A percentile compares a stretch with the other conserved stretches of the same genome.
These are phyloP conservation scores for Peromyscus attwateri DNA, from an alignment of 2,797 vertebrate species.

Conservation along the genomic window DNA sequence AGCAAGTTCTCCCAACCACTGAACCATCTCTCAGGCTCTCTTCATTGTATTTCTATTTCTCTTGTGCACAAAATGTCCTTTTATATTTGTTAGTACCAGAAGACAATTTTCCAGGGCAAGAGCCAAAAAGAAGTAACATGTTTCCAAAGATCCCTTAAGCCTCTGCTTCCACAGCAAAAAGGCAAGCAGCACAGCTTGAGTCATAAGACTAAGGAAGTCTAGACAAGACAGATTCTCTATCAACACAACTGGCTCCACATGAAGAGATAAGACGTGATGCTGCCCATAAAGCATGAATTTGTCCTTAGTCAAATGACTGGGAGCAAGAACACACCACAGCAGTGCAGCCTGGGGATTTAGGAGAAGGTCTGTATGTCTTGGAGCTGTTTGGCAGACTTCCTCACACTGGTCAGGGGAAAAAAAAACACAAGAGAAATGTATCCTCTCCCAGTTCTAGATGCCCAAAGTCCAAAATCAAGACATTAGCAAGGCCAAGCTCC, in stretches of 20 bases:
- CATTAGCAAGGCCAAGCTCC: not conserved
- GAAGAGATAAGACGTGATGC: not conserved
- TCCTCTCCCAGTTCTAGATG: not conserved
- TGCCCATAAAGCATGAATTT: not conserved
- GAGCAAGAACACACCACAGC: not conserved
- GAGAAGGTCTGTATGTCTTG: not conserved
- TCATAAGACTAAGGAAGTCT: not conserved
- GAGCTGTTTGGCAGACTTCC: not conserved
- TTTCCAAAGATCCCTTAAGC: slow-evolving; percentile 18
- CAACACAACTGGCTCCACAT: not conserved
- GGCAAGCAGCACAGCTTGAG: not conserved
- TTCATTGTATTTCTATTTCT: not conserved
- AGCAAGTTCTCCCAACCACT: not conserved
- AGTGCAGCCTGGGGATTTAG: not conserved
- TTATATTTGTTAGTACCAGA: slow-evolving; percentile 3
- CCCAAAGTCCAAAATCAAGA: not conserved
- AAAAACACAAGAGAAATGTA: not conserved
- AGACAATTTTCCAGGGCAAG: slow-evolving; percentile 39
- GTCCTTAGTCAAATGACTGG: not conserved
- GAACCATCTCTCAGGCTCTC: not conserved
- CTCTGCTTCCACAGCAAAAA: slow-evolving; percentile 6
- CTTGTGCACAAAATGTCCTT: not conserved
- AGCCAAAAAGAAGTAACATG: slow-evolving; percentile 49
- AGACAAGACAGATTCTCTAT: not conserved
- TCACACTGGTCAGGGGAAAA: not conserved